A percentile compares a stretch with the other conserved stretches of the same genome.
These are phyloP conservation scores for Brachynemurus nebulosus DNA, from an alignment of 2,888 invertebrate genomes.

Conservation along the genomic window DNA sequence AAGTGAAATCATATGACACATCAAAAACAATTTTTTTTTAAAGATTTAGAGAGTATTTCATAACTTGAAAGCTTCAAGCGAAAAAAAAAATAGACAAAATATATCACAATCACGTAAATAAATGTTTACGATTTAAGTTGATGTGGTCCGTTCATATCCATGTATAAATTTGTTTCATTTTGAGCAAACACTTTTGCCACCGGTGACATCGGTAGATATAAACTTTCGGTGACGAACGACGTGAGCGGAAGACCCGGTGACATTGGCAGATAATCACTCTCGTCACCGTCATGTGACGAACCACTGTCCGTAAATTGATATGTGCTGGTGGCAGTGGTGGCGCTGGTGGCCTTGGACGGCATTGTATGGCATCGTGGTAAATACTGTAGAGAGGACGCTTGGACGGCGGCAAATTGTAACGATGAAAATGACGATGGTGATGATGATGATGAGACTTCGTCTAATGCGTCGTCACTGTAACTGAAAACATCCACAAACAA, in stretches of 20 bases:
- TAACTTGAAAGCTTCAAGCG: too few relatives aligned
- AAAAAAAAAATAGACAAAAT: too few relatives aligned
- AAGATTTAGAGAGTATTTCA: too few relatives aligned
- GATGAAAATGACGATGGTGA: constrained; percentile 8
- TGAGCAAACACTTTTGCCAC: constrained; percentile 19
- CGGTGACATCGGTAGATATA: constrained; percentile 3
- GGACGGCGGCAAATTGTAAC: constrained; percentile 6
- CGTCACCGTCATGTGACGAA: neutral
- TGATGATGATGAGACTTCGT: constrained; percentile 7
- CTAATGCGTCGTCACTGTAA: constrained; percentile 10
- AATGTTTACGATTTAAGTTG: too few relatives aligned
- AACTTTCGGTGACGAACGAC: neutral
- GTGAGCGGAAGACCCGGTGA: neutral
- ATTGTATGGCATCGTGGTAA: constrained; percentile 28
- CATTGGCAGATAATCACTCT: constrained; percentile 14
- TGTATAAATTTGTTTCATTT: neutral
- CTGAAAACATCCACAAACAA: too few relatives aligned
- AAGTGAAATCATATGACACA: too few relatives aligned
- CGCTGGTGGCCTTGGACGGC: constrained; percentile 28
- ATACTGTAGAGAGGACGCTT: constrained; percentile 12
- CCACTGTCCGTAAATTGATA: constrained; percentile 20
- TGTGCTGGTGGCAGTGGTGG: constrained; percentile 19
- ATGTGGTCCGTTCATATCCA: constrained; percentile 7
- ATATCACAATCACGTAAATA: too few relatives aligned
- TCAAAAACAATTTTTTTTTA: too few relatives aligned